Conservation (phyloP, 2,113 vertebrate species). For the Papio anubis region DNA sequence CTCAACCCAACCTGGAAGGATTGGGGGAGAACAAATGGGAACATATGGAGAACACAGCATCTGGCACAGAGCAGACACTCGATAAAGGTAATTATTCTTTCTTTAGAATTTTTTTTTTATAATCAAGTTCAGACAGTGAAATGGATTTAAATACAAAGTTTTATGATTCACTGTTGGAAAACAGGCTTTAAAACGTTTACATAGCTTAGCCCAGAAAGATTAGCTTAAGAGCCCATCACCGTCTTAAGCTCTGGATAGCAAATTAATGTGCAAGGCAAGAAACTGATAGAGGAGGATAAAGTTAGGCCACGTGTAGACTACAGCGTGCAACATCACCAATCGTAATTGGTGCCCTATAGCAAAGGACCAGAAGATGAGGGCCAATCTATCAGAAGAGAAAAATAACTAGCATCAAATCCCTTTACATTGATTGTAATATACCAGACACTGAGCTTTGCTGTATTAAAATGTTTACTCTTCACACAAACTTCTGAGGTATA, state of each 20-base stretch:
- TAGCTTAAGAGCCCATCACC: background rate
- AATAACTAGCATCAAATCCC: background rate
- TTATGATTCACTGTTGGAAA: slow-evolving; percentile 30
- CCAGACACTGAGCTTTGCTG: background rate
- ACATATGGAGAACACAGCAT: background rate
- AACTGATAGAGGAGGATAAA: no score
- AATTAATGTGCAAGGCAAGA: background rate
- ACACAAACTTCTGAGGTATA: background rate
- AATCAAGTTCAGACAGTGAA: background rate
- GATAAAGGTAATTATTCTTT: background rate
- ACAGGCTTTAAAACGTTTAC: background rate
- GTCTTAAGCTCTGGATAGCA: background rate
- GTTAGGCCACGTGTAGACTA: background rate
- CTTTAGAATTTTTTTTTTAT: background rate
- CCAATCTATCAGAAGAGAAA: background rate
- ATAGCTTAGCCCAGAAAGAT: background rate
- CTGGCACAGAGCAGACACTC: background rate
- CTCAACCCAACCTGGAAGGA: background rate
- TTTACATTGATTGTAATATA: background rate
- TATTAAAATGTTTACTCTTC: background rate
- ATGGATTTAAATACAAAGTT: background rate
- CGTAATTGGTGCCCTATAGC: background rate
- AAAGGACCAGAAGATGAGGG: background rate
- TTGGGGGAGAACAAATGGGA: background rate
- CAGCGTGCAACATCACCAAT: no score